Base-by-base conservation (phyloP, 2,888 invertebrate species). In the Chaitophorus viminalis region DNA sequence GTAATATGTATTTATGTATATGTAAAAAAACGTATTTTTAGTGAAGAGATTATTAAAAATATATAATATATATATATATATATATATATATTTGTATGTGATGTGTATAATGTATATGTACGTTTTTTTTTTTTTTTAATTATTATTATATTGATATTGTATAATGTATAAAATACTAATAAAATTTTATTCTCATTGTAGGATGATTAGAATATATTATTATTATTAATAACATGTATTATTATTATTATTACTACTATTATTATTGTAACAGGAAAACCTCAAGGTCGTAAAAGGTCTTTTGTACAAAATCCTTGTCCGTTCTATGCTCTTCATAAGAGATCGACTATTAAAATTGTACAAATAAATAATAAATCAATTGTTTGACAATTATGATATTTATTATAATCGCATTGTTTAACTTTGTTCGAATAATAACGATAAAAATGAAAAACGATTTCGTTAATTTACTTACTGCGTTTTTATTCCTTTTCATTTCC, bases 111-210 rank as follows among this genome's bases (percentile, higher is more conserved):
- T 77, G 52, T 68, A 46, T 14, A 14, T 14, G 65, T 65, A 84
- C 60, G 65, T 39, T 84, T 76, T 84, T 76, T 84, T 76, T 83
- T 83, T n/a, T 29, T 82, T 82, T 31, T 75, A 39, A 60, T 74
- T 39, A 85, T 85, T 77, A 84, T 46, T 46, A 46, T 46, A 46
- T 46, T 46, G 3, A 14, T 14, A 31, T 84, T 46, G 46, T 52
- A 77, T 68, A 86, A 86, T 77, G 77, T 84, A 76, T 54, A 78
- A 86, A 86, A 52, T 76, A 86, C 70, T 86, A 86, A 78, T 77
- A 74, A 54, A 77, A 86, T 77, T 25, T 68, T 86, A 77, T 78
- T 52, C 70, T 86, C 78, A 78, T 86, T 46, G 68, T 39, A 82
- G 39, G 60, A 29, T 39, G 78, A n/a, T 21, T 82, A 82, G 77